Percentiles rank a stretch among this genome's conserved stretches.
Conservation (phyloP, 1,140 invertebrate genomes). For the Liolophura sinensis region DNA sequence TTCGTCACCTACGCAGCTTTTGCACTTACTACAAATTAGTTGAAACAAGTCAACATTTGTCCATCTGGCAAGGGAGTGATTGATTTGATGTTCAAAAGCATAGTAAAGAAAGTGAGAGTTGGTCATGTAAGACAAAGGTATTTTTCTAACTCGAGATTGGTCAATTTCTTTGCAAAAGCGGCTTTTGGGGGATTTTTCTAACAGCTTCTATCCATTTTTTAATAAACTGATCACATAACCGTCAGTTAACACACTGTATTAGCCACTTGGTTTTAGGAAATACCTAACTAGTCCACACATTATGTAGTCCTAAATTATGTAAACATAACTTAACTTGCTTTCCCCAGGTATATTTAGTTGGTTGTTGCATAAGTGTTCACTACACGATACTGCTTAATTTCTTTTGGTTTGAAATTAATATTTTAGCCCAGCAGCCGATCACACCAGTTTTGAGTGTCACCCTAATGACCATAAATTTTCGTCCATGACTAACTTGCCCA, state of each 20-base stretch:
- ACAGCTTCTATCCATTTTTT: slow-evolving; percentile 1
- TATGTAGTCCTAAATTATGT: neutral
- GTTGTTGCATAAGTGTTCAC: neutral
- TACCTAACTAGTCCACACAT: slow-evolving; percentile 6
- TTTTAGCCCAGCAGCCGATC: slow-evolving; percentile 6
- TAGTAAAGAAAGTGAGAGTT: slow-evolving; percentile 3
- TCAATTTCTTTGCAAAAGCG: too few species aligned
- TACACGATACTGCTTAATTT: slow-evolving; percentile 8
- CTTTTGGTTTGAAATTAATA: neutral
- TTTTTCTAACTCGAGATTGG: neutral
- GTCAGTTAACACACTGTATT: slow-evolving; percentile 1
- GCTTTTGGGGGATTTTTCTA: neutral
- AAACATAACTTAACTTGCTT: slow-evolving; percentile 9
- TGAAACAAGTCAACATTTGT: slow-evolving; percentile 1
- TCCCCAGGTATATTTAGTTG: neutral
- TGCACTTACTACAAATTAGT: neutral
- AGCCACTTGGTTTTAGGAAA: neutral
- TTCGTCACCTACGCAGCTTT: slow-evolving; percentile 7
- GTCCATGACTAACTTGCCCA: too few species aligned
- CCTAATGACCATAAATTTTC: too few species aligned
- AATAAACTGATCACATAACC: slow-evolving; percentile 3
- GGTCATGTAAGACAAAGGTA: slow-evolving; percentile 5
- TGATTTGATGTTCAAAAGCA: slow-evolving; percentile 5
- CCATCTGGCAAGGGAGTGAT: slow-evolving; percentile 9
- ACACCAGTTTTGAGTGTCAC: neutral